Evolutionary conservation across 2,888 invertebrate species (phyloP).

Genomic region (Anoplius nigerrimus): DNA sequence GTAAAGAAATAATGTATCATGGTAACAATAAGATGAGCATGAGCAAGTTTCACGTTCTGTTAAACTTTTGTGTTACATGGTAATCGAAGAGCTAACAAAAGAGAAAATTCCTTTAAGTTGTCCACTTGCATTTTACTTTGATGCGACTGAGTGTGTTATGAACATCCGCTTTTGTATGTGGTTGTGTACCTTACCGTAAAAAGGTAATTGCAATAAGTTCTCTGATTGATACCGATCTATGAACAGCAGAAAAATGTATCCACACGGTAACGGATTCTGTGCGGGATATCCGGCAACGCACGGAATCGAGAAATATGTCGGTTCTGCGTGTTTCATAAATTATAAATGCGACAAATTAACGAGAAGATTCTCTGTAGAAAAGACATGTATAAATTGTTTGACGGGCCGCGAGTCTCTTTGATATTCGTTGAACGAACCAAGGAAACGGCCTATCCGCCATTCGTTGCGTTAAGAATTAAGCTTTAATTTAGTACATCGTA

Average conservation of each 20-base stretch:
- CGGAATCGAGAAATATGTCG: constrained; percentile 14
- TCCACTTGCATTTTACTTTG: too few species aligned
- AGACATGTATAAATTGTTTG: not conserved
- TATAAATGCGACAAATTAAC: not conserved
- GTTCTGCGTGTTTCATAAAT: constrained; percentile 20
- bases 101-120: too few species aligned
- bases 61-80: too few species aligned
- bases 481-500: constrained; percentile 38
- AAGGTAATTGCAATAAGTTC: not conserved
- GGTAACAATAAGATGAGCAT: too few species aligned
- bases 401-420: constrained; percentile 7
- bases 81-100: too few species aligned
- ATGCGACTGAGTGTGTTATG: too few species aligned
- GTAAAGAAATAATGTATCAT: too few species aligned
- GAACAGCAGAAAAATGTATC: constrained; percentile 61
- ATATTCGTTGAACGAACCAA: constrained; percentile 3
- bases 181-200: too few species aligned
- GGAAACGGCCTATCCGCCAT: constrained; percentile 14
- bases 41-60: too few species aligned
- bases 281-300: constrained; percentile 15
- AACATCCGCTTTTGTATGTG: too few species aligned
- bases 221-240: constrained; percentile 15
- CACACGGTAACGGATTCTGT: constrained; percentile 58
- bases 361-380: constrained; percentile 11
- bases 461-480: constrained; percentile 30